Evolutionary conservation across 1,140 invertebrate genomes (phyloP), one percentile per base, ranked within the genome.

Genomic region (Drosophila varians): DNA sequence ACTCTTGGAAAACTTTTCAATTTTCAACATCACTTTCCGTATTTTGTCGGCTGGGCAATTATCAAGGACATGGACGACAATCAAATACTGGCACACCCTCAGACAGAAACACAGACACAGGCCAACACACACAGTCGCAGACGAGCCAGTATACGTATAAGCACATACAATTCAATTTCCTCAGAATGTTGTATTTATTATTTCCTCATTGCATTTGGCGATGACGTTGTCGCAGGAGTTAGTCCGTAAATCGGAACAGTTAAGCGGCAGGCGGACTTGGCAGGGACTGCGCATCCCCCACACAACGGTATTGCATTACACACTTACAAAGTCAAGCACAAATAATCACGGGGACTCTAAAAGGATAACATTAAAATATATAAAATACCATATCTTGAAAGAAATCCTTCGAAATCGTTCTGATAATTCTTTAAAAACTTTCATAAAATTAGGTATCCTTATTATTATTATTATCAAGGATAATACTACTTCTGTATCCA

Each of bases 101-200:
- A 28, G 18, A 25, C 23, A 51, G 28, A 46, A 28, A 9, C 26
- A 43, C 18, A 55, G 14, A 60, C 40, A 48, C 43, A 57, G 14
- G 56, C 19, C n/a, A n/a, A 58, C 34, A 43, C 38, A 60, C 16
- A 36, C 21, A 52, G 8, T 19, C 23, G 21, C 4, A 46, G 5
- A 61, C 51, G 43, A n/a, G n/a, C n/a, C 31, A 31, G 61, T n/a
- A 61, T 71, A 54, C 31, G 52, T 58, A 68, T 76, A 47, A 80
- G 82, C 68, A 80, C 62, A 82, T 87, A 82, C 82, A 87, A 87
- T 87, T 87, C 82, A 87, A 87, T 87, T 87, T 87, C 82, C 82
- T 87, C 83, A 77, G 66, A 87, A 88, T 87, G 82, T 87, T 87
- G 77, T 87, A 87, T 87, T 87, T 87, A 87, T 87, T 87, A 88